These are phyloP conservation scores for Hoplodrina blanda DNA, from an alignment of 2,888 invertebrate species.

Conservation along the genomic window DNA sequence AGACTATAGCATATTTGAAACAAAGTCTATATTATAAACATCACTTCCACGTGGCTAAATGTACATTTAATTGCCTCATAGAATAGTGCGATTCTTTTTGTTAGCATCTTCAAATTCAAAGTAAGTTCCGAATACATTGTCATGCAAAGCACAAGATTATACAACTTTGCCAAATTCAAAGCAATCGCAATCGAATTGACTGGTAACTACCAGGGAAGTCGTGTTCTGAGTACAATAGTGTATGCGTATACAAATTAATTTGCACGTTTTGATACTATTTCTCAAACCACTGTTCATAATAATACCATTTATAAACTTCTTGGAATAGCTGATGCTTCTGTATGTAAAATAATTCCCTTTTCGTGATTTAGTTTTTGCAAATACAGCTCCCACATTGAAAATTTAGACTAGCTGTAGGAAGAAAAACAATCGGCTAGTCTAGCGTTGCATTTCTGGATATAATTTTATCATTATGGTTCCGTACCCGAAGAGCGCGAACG, in stretches of 20 bases:
- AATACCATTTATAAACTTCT: conserved; percentile 9
- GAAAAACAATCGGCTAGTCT: background rate
- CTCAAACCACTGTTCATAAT: conserved; percentile 11
- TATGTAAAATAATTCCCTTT: background rate
- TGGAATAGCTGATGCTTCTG: background rate
- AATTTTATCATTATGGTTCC: too few species aligned
- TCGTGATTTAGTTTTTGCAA: background rate
- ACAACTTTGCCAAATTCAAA: conserved; percentile 20
- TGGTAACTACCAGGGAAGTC: conserved; percentile 20
- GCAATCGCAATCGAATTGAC: conserved; percentile 38
- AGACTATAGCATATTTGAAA: too few species aligned
- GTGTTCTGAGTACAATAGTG: conserved; percentile 21
- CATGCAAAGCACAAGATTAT: conserved; percentile 36
- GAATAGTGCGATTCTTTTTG: conserved; percentile 3
- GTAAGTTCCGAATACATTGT: conserved; percentile 26
- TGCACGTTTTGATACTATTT: conserved; percentile 23
- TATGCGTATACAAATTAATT: background rate
- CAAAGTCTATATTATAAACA: too few species aligned
- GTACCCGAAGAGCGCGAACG: too few species aligned
- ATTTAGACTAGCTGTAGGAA: background rate
- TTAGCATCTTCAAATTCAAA: conserved; percentile 21
- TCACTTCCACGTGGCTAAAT: background rate
- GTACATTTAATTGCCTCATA: conserved; percentile 17
- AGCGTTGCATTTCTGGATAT: background rate
- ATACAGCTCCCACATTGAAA: background rate